Conservation (phyloP, 2,888 invertebrate genomes). For the Agrilus cyanescens region DNA sequence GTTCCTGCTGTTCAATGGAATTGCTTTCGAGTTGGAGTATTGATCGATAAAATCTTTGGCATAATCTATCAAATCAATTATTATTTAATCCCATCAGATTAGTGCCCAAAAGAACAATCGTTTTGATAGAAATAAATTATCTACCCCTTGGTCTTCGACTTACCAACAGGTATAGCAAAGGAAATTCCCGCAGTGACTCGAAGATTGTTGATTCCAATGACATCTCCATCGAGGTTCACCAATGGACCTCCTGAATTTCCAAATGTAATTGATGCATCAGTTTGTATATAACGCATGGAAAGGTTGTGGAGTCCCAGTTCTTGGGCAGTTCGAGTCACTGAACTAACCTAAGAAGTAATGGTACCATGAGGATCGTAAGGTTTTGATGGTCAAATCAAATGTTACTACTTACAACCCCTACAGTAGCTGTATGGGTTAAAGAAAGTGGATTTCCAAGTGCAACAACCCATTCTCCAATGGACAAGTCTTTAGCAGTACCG, state of each 20-base stretch:
- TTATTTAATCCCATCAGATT: too few species aligned
- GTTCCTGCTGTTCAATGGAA: conserved; percentile 15
- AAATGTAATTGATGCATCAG: conserved; percentile 89
- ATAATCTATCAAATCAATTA: conserved; percentile 40
- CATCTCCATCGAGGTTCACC: conserved; percentile 87
- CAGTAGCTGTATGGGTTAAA: conserved; percentile 83
- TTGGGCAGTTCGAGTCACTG: conserved; percentile 52
- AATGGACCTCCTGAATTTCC: conserved; percentile 94
- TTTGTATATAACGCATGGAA: conserved; percentile 79
- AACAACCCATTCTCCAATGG: conserved; percentile 89
- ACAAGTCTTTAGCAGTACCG: conserved; percentile 59
- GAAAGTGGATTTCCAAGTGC: conserved; percentile 89
- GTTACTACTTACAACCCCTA: conserved; percentile 66
- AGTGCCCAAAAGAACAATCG: not conserved
- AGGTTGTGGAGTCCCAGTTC: conserved; percentile 52
- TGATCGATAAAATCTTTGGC: conserved; percentile 62
- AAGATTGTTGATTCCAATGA: conserved; percentile 87
- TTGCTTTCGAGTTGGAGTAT: conserved; percentile 24
- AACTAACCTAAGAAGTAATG: conserved; percentile 26
- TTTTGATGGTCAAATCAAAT: not conserved
- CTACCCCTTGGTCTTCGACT: conserved; percentile 12
- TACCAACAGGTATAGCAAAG: conserved; percentile 78
- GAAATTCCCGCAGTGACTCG: conserved; percentile 86
- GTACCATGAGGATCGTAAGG: not conserved
- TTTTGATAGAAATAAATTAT: not conserved